Percentiles rank a stretch among this genome's conserved stretches.
Conservation (phyloP, 2,797 vertebrate genomes). For the Clarias platycephalus region DNA sequence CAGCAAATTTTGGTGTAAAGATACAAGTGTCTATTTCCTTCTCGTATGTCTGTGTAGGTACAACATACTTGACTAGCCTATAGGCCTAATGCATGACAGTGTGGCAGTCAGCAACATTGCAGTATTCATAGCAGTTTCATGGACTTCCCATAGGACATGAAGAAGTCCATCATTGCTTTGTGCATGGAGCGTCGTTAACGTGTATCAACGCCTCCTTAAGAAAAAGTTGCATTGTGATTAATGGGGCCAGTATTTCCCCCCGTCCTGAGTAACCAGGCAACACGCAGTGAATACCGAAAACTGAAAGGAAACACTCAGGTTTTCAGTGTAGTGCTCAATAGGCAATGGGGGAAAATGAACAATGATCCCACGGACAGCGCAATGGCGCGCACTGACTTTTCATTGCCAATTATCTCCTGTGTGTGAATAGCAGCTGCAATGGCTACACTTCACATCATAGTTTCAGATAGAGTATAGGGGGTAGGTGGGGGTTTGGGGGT, state of each 20-base stretch:
- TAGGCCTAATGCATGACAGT: constrained; percentile 1
- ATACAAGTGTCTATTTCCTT: no score
- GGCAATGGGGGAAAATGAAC: constrained; percentile 89
- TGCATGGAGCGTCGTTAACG: constrained; percentile 97
- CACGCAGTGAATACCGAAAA: constrained; percentile 98
- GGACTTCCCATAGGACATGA: constrained; percentile 83
- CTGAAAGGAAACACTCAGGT: constrained; percentile 97
- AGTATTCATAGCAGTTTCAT: constrained; percentile 47
- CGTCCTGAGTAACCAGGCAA: constrained; percentile 99
- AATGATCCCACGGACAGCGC: constrained; percentile 98
- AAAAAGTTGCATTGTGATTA: constrained; percentile 85
- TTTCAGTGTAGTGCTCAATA: constrained; percentile 96
- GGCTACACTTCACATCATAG: constrained; percentile 89
- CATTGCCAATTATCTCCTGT: constrained; percentile 99
- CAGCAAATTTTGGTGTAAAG: no score
- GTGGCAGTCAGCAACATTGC: constrained; percentile 13
- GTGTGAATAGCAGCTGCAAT: constrained; percentile 99
- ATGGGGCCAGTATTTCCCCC: constrained; percentile 94
- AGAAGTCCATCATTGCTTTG: constrained; percentile 96
- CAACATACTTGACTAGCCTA: background rate
- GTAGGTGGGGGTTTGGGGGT: constrained; percentile 57
- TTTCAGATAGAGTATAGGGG: constrained; percentile 68
- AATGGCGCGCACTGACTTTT: constrained; percentile 99
- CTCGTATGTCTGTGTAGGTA: background rate
- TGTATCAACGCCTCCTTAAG: constrained; percentile 96